A percentile compares a stretch with the other conserved stretches of the same genome.
These are phyloP conservation scores for Pseudomugil gertrudae DNA, from an alignment of 2,797 vertebrate genomes.

Conservation along the genomic window DNA sequence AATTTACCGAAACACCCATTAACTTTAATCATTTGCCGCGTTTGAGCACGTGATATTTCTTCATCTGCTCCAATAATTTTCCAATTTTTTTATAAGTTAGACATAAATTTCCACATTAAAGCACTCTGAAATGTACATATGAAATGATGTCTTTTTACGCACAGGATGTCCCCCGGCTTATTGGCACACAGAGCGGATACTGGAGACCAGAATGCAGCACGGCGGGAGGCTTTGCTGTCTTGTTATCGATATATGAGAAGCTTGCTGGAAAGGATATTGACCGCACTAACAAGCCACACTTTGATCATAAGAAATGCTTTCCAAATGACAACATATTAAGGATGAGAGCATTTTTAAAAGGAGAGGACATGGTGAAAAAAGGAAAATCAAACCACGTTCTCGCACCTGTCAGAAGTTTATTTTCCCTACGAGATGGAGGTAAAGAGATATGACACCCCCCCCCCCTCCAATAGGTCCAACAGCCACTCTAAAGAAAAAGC, in stretches of 20 bases:
- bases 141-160: conserved; percentile 31
- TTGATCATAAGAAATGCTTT: conserved; percentile 76
- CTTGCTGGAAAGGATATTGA: conserved; percentile 74
- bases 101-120: conserved; percentile 10
- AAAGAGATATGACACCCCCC: conserved; percentile 40
- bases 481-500: conserved; percentile 40
- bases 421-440: conserved; percentile 54
- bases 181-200: conserved; percentile 28
- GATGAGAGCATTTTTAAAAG: conserved; percentile 62
- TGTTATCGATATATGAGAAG: conserved; percentile 72
- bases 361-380: conserved; percentile 9
- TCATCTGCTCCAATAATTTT: not conserved
- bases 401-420: conserved; percentile 60
- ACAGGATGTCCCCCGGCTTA: conserved; percentile 15
- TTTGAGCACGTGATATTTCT: conserved; percentile 11
- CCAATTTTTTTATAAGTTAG: not conserved
- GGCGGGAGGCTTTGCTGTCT: conserved; percentile 63
- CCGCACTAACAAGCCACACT: conserved; percentile 77
- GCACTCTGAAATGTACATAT: conserved; percentile 2
- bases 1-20: not conserved
- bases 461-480: conserved; percentile 16
- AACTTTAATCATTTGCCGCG: conserved; percentile 15
- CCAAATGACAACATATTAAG: conserved; percentile 76
- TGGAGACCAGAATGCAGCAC: conserved; percentile 58
- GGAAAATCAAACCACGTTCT: conserved; percentile 54